Conservation (phyloP, 1,140 invertebrate genomes). For the Drosophila repletoides region DNA sequence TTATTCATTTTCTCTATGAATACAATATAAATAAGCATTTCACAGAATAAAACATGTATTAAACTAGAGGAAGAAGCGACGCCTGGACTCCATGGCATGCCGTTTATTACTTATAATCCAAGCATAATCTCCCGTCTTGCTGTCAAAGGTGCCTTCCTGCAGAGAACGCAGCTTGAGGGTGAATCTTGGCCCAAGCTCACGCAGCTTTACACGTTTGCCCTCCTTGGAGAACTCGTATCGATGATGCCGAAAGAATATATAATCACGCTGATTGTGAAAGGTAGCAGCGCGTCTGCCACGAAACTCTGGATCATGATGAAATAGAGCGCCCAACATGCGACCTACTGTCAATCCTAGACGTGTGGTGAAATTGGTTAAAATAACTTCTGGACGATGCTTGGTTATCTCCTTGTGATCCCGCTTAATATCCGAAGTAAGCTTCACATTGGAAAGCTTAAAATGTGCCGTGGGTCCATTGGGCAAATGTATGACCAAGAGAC, state of each 20-base stretch:
- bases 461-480: conserved; percentile 98
- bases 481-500: conserved; percentile 95
- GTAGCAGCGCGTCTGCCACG: conserved; percentile 95
- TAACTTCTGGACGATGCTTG: conserved; percentile 95
- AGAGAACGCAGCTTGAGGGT: conserved; percentile 95
- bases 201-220: conserved; percentile 91
- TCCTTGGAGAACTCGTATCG: conserved; percentile 96
- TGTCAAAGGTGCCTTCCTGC: conserved; percentile 98
- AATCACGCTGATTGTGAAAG: conserved; percentile 99
- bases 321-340: conserved; percentile 97
- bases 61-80: conserved; percentile 93
- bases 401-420: conserved; percentile 91
- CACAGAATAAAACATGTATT: conserved; percentile 9
- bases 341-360: conserved; percentile 94
- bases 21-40: conserved; percentile 14
- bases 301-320: conserved; percentile 98
- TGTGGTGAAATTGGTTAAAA: conserved; percentile 98
- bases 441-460: conserved; percentile 91
- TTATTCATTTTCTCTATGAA: conserved; percentile 19
- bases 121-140: conserved; percentile 97
- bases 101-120: conserved; percentile 96
- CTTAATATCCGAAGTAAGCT: conserved; percentile 90
- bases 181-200: conserved; percentile 97
- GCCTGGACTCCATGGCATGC: conserved; percentile 95
- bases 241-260: conserved; percentile 99